Evolutionary conservation across 2,113 vertebrate species (phyloP), one percentile per base, ranked within the genome.

Genomic region (Aleadryas rufinucha): DNA sequence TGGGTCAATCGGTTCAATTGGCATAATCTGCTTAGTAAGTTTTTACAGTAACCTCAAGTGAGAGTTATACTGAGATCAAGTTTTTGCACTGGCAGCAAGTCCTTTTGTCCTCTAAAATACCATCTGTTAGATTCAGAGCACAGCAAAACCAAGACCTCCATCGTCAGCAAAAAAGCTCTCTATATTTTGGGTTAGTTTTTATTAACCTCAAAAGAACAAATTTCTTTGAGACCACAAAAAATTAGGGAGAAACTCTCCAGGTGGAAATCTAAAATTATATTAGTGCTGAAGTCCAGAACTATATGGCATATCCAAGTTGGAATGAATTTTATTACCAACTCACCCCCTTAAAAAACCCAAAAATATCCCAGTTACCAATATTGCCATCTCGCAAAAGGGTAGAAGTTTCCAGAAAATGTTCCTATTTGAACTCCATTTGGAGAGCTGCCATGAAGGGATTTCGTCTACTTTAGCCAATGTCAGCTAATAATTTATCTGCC

Each of bases 31-130:
- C 92, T 83, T 85, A 86, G 79, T 84, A 95, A 77, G 89, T 83
- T 93, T 94, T 81, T 71, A 45, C 75, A 75, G 68, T 69, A 93
- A 88, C 30, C 42, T 85, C 63, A 49, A 90, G 33, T 91, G 60
- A 94, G 39, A 93, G 27, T 69, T 90, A 35, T 16, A 93, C 24
- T 16, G 45, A 91, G 63, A 94, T 87, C 74, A 88, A 88, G 84
- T 50, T 91, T 95, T 95, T 95, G 85, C 87, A 86, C 24, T 90
- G 78, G 63, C 85, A 93, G 90, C 84, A 94, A 88, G 63, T 80
- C 35, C 28, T 81, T 87, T 41, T 94, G 80, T 87, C 80, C 83
- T 92, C 84, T 71, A 79, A 95, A 96, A 95, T 60, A 41, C 84
- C 80, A 90, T 95, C 83, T 89, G 78, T 86, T 91, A 94, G 77